Base-by-base conservation (phyloP, 2,113 vertebrate genomes). In the Equus przewalskii region DNA sequence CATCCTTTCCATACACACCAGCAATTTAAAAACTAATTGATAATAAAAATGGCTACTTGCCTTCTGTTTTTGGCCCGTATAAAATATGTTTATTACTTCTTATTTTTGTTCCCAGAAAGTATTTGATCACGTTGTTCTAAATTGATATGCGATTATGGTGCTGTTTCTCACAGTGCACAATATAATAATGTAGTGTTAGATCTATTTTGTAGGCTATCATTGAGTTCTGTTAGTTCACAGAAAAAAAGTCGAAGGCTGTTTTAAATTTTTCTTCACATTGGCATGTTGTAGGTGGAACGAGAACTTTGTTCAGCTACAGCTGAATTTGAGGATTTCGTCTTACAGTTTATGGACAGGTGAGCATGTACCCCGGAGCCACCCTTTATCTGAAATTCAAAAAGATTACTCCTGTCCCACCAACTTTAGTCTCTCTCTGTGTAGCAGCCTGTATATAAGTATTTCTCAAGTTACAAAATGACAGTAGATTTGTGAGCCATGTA, bases 271-370 rank as follows among this genome's bases (percentile, higher is more conserved):
- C 7, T 93, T 56, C 81, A 3, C 15, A 0, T 93, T n/a, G 96
- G 76, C 81, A 91, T 97, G 51, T 90, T 97, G 28, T 65, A 99
- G 99, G 99, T 99, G 96, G 99, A 99, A 98, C 99, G 99, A 98
- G 99, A 99, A 98, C 97, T 99, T 98, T 99, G 99, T 98, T 99
- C 99, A 60, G 99, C 99, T 79, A 99, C 99, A 79, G 99, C 99
- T 86, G 99, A 99, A 98, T 99, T 99, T 99, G 99, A 99, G 98
- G 99, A 99, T 98, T 99, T 99, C 95, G 99, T 99, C 90, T 99
- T 99, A 78, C 99, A 99, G 97, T 99, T 99, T 97, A 99, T 99
- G 99, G 99, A 99, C 98, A 99, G 99, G 99, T 99, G 54, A 98
- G 98, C 94, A 84, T 67, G 4, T 65, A 64, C 28, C 5, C 60